Percentiles rank a stretch among this genome's conserved stretches.
These are phyloP conservation scores for Xylocopa sonorina DNA, from an alignment of 1,140 invertebrate species.

Conservation along the genomic window DNA sequence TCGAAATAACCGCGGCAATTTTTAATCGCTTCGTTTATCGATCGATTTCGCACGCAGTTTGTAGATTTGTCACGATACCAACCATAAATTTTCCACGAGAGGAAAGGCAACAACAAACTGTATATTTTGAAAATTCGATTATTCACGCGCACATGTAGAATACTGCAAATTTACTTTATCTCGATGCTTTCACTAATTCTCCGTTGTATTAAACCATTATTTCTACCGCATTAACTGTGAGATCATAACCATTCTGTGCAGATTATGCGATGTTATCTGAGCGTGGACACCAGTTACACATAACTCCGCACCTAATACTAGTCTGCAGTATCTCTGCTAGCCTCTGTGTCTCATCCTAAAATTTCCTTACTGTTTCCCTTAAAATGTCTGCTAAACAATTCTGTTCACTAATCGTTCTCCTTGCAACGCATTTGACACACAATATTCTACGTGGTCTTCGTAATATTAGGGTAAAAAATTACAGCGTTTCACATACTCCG, in stretches of 20 bases:
- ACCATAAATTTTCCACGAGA: neutral
- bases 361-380: too few species aligned
- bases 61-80: neutral
- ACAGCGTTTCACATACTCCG: too few species aligned
- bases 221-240: neutral
- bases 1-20: neutral
- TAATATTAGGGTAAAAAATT: too few species aligned
- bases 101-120: neutral
- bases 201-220: neutral
- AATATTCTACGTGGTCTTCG: too few species aligned
- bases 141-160: too few species aligned
- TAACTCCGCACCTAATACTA: neutral
- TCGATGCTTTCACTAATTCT: slow-evolving; percentile 1
- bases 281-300: too few species aligned
- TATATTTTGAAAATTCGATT: neutral
- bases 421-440: too few species aligned
- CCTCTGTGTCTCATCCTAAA: too few species aligned
- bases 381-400: too few species aligned
- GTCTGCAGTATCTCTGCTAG: neutral
- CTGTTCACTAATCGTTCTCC: too few species aligned
- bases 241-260: neutral
- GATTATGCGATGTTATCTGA: neutral
- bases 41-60: neutral
- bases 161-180: neutral
- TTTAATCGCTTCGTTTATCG: neutral